Percentiles rank a stretch among this genome's conserved stretches.
Evolutionary conservation across 1,140 invertebrate genomes (phyloP).

Genomic region (Aleiodes sp.): DNA sequence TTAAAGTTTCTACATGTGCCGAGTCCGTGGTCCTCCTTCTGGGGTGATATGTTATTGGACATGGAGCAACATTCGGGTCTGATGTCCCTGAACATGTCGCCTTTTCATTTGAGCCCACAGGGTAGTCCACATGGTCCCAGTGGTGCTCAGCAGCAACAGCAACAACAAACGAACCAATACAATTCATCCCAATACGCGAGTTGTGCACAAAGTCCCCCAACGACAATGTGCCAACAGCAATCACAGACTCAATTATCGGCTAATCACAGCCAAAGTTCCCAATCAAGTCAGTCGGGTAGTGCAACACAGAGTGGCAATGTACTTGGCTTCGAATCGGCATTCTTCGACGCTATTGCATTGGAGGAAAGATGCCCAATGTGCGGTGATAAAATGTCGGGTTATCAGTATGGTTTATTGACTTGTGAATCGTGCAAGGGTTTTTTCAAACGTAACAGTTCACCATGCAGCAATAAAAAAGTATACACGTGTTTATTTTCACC

Average conservation of each 20-base stretch:
- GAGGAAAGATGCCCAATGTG: slow-evolving; percentile 98
- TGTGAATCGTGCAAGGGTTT: slow-evolving; percentile 99
- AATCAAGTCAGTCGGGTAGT: slow-evolving; percentile 45
- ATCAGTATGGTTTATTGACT: slow-evolving; percentile 98
- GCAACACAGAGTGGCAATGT: slow-evolving; percentile 43
- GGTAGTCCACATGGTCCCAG: slow-evolving; percentile 67
- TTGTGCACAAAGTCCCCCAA: slow-evolving; percentile 61
- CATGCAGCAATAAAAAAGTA: slow-evolving; percentile 99
- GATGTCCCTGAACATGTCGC: slow-evolving; percentile 86
- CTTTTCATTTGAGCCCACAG: slow-evolving; percentile 77
- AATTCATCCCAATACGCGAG: slow-evolving; percentile 50
- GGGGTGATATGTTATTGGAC: slow-evolving; percentile 80
- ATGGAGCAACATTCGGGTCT: slow-evolving; percentile 85
- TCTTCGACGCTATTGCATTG: slow-evolving; percentile 86
- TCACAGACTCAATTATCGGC: slow-evolving; percentile 33
- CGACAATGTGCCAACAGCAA: slow-evolving; percentile 55
- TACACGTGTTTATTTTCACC: slow-evolving; percentile 83
- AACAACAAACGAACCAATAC: slow-evolving; percentile 46
- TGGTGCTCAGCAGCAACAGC: slow-evolving; percentile 47
- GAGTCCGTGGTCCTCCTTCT: slow-evolving; percentile 18
- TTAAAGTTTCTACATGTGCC: slow-evolving; percentile 23
- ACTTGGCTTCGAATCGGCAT: slow-evolving; percentile 62
- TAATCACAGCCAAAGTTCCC: slow-evolving; percentile 44
- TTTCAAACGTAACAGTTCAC: slow-evolving; percentile 87
- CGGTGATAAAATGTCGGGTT: slow-evolving; percentile 98